Evolutionary conservation across 2,888 invertebrate species (phyloP).

Genomic region (Ormyrus thymus): DNA sequence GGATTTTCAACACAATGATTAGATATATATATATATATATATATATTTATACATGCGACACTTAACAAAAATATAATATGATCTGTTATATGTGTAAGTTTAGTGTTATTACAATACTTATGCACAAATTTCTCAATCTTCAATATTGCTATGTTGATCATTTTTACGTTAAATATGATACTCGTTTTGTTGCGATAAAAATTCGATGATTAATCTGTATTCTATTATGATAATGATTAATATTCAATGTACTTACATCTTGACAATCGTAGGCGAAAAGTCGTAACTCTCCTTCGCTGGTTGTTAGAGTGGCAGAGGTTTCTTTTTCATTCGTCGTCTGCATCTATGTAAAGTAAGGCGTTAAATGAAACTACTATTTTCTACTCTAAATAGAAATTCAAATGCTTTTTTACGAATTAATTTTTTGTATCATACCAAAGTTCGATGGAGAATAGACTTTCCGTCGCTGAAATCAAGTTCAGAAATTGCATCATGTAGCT

Average conservation of each 20-base stretch:
- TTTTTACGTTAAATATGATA: background rate
- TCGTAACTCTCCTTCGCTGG: slow-evolving; percentile 73
- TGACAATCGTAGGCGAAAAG: slow-evolving; percentile 73
- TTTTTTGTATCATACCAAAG: slow-evolving; percentile 64
- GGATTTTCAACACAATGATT: slow-evolving; percentile 33
- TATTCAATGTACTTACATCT: slow-evolving; percentile 68
- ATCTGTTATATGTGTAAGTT: slow-evolving; percentile 35
- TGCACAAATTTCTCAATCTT: slow-evolving; percentile 19
- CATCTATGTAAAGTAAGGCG: slow-evolving; percentile 59
- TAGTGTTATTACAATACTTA: slow-evolving; percentile 33
- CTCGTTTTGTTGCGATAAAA: background rate
- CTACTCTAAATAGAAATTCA: background rate
- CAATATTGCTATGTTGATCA: background rate
- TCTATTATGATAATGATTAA: background rate
- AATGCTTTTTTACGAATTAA: slow-evolving; percentile 8
- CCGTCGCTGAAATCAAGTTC: slow-evolving; percentile 72
- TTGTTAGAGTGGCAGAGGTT: slow-evolving; percentile 72
- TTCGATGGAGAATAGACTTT: slow-evolving; percentile 73
- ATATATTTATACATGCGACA: slow-evolving; percentile 50
- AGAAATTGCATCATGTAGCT: slow-evolving; percentile 71
- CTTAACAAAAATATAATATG: slow-evolving; percentile 45
- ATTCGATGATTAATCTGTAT: slow-evolving; percentile 8
- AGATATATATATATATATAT: slow-evolving; percentile 17
- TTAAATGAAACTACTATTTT: background rate
- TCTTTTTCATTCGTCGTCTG: slow-evolving; percentile 72